Evolutionary conservation across 2,113 vertebrate genomes (phyloP).

Genomic region (Regulus satrapa): DNA sequence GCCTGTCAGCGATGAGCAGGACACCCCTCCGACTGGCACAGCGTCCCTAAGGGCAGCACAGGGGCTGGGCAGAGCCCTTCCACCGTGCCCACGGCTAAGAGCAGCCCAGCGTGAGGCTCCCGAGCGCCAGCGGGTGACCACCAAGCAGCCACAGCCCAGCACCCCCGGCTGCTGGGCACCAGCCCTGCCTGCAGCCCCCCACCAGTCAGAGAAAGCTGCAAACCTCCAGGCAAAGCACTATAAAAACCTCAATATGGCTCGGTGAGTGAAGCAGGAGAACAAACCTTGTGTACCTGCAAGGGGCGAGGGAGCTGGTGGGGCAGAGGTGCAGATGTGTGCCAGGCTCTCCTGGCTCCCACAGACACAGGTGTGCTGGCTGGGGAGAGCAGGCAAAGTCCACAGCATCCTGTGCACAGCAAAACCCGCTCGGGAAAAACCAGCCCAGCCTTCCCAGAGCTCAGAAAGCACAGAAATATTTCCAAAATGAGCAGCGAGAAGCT

Average conservation of each 20-base stretch:
- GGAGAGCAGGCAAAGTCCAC: neutral
- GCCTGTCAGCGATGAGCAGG: rapidly evolving
- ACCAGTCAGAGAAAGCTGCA: neutral
- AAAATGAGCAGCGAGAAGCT: rapidly evolving
- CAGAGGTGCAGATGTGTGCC: neutral
- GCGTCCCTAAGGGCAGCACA: neutral
- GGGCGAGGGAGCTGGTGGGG: neutral
- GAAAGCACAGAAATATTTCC: neutral
- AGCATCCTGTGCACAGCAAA: rapidly evolving
- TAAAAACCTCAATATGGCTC: rapidly evolving
- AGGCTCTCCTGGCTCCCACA: neutral
- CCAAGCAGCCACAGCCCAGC: neutral
- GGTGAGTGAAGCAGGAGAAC: neutral
- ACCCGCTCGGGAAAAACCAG: neutral
- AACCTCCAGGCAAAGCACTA: neutral
- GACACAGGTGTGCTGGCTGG: neutral
- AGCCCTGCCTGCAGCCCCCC: neutral
- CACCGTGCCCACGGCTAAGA: neutral
- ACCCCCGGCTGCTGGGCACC: neutral
- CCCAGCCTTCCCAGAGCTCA: neutral
- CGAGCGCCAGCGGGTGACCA: rapidly evolving
- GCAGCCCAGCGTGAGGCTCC: rapidly evolving
- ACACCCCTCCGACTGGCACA: rapidly evolving
- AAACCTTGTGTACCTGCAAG: neutral
- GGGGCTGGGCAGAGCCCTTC: neutral